A percentile compares a stretch with the other conserved stretches of the same genome.
phyloP scores from a whole-genome alignment of 2,888 invertebrate genomes.

The Chironomus tentans region DNA sequence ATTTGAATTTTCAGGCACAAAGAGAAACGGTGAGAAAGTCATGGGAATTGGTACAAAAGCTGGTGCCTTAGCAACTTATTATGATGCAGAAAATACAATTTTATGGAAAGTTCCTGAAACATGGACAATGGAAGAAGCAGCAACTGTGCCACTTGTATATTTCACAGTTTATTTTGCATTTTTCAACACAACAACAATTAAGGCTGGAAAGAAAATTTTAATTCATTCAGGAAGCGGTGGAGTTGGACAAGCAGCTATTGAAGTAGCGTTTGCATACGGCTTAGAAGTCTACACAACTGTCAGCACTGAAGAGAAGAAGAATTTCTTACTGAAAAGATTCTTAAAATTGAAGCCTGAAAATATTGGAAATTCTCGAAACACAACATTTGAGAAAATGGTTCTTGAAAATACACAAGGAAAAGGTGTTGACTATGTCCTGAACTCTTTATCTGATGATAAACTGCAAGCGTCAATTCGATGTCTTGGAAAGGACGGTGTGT shows the following conservation, averaged over 20 bases:
- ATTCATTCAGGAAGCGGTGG: constrained; percentile 50
- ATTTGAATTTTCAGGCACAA: constrained; percentile 57
- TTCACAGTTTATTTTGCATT: constrained; percentile 46
- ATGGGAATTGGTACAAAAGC: constrained; percentile 51
- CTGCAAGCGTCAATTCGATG: constrained; percentile 52
- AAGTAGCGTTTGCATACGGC: constrained; percentile 49
- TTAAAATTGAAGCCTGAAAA: constrained; percentile 44
- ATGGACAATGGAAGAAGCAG: constrained; percentile 60
- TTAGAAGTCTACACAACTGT: constrained; percentile 56
- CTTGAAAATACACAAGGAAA: constrained; percentile 61
- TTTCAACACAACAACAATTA: constrained; percentile 35
- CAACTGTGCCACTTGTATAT: constrained; percentile 62
- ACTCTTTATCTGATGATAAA: constrained; percentile 80
- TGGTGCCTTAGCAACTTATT: constrained; percentile 47
- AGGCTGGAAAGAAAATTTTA: constrained; percentile 37
- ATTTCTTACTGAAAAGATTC: constrained; percentile 45
- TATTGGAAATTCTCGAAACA: constrained; percentile 72
- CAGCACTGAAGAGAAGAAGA: constrained; percentile 49
- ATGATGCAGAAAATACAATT: constrained; percentile 53
- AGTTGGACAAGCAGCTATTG: constrained; percentile 61
- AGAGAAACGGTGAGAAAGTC: constrained; percentile 48
- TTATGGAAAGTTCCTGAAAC: constrained; percentile 55
- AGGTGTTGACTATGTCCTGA: constrained; percentile 77
- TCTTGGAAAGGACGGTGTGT: constrained; percentile 52
- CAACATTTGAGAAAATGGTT: constrained; percentile 72